Percentiles rank a stretch among this genome's conserved stretches.
Conservation (phyloP, 1,140 invertebrate species). For the Archivesica marissinica region DNA sequence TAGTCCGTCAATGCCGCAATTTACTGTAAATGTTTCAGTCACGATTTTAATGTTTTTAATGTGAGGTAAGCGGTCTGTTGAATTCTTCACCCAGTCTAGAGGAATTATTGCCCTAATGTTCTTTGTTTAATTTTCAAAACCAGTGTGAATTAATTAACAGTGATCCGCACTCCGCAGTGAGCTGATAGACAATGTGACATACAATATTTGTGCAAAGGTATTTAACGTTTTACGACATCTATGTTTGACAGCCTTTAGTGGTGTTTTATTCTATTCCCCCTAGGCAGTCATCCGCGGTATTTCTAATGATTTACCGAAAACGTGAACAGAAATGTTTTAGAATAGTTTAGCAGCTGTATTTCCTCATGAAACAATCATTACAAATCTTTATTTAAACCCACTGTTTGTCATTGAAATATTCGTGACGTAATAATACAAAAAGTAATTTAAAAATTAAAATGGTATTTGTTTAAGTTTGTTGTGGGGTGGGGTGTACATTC, state of each 20-base stretch:
- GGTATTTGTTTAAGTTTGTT: too few relatives aligned
- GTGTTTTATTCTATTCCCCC: constrained; percentile 8
- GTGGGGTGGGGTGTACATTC: too few relatives aligned
- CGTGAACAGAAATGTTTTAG: too few relatives aligned
- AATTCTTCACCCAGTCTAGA: background rate
- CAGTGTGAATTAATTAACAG: background rate
- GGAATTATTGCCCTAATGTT: background rate
- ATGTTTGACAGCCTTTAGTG: constrained; percentile 23
- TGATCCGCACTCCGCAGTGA: background rate
- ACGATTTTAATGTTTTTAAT: background rate
- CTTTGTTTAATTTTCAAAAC: background rate
- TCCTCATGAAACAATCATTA: too few relatives aligned
- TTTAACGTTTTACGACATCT: constrained; percentile 26
- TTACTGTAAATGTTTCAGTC: background rate
- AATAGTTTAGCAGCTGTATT: too few relatives aligned
- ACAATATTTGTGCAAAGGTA: background rate
- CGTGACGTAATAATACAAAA: too few relatives aligned
- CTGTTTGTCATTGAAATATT: too few relatives aligned
- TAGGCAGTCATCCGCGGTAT: too few relatives aligned
- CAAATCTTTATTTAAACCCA: too few relatives aligned
- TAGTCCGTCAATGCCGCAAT: background rate
- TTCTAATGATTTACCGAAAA: too few relatives aligned
- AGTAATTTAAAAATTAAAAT: too few relatives aligned
- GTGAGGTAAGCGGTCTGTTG: background rate
- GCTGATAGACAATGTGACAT: background rate